Percentiles rank a stretch among this genome's conserved stretches.
Conservation (phyloP, 2,888 invertebrate species). For the Embidobia sp. region DNA sequence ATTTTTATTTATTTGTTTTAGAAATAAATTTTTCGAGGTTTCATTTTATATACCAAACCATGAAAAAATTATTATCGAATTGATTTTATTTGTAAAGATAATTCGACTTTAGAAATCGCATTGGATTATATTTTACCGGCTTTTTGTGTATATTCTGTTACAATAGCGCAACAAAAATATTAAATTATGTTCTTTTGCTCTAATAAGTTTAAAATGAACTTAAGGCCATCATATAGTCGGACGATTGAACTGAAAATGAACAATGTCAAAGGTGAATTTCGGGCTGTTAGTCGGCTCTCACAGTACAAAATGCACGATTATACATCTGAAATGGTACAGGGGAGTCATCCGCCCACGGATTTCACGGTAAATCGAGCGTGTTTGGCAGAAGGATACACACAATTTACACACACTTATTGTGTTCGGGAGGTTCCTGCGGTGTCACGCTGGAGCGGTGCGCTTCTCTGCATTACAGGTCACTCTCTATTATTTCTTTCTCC, state of each 20-base stretch:
- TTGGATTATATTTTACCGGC: slow-evolving; percentile 3
- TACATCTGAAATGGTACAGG: slow-evolving; percentile 60
- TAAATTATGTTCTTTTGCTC: slow-evolving; percentile 33
- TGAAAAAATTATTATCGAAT: no score
- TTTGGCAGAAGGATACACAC: slow-evolving; percentile 61
- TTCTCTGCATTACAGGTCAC: slow-evolving; percentile 62
- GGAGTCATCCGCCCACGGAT: slow-evolving; percentile 65
- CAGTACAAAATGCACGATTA: slow-evolving; percentile 56
- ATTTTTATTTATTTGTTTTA: no score
- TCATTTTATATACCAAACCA: no score
- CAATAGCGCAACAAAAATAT: slow-evolving; percentile 10
- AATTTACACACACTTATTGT: slow-evolving; percentile 64
- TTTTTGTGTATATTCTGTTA: neutral
- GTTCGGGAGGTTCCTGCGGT: slow-evolving; percentile 74
- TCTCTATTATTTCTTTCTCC: slow-evolving; percentile 52
- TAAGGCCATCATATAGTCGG: slow-evolving; percentile 23
- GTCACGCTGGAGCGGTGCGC: slow-evolving; percentile 71
- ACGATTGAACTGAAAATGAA: slow-evolving; percentile 52
- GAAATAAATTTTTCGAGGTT: no score
- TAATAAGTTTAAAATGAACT: slow-evolving; percentile 47
- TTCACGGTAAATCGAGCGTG: slow-evolving; percentile 69
- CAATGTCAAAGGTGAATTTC: slow-evolving; percentile 58
- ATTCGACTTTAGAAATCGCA: neutral
- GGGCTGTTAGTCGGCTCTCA: slow-evolving; percentile 57
- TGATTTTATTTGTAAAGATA: no score